Conservation (phyloP, 2,797 vertebrate genomes). For the Falco rusticolus region DNA sequence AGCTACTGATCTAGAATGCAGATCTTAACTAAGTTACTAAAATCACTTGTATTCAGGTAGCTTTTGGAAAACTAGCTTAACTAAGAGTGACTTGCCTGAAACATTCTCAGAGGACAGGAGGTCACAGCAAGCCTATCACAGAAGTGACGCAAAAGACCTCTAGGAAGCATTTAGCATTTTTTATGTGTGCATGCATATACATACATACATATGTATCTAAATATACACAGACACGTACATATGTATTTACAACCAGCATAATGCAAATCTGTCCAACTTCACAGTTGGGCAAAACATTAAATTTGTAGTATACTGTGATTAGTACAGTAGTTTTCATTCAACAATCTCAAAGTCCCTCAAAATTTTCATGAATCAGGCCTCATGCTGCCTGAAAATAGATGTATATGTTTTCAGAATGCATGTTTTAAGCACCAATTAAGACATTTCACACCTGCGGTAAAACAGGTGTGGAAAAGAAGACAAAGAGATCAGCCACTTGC, state of each 20-base stretch:
- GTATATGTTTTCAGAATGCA: neutral
- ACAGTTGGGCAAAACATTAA: neutral
- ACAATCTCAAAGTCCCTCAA: neutral
- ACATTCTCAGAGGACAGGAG: neutral
- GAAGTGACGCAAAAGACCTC: neutral
- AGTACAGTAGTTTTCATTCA: neutral
- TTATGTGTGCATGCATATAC: too few species aligned
- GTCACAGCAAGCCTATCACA: neutral
- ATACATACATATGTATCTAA: neutral
- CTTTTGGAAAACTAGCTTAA: neutral
- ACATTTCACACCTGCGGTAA: neutral
- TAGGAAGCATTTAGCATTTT: neutral
- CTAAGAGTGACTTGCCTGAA: neutral
- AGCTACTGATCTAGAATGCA: neutral
- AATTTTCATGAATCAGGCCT: neutral
- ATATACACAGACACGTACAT: neutral
- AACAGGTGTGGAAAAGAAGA: neutral
- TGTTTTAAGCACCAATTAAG: neutral
- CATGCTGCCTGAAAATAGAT: neutral
- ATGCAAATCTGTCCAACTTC: neutral
- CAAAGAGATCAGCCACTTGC: neutral
- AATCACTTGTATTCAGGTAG: neutral
- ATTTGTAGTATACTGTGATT: neutral
- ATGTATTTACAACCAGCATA: neutral
- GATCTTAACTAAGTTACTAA: neutral